phyloP scores from a whole-genome alignment of 2,113 vertebrate genomes.

The Chauna torquata region DNA sequence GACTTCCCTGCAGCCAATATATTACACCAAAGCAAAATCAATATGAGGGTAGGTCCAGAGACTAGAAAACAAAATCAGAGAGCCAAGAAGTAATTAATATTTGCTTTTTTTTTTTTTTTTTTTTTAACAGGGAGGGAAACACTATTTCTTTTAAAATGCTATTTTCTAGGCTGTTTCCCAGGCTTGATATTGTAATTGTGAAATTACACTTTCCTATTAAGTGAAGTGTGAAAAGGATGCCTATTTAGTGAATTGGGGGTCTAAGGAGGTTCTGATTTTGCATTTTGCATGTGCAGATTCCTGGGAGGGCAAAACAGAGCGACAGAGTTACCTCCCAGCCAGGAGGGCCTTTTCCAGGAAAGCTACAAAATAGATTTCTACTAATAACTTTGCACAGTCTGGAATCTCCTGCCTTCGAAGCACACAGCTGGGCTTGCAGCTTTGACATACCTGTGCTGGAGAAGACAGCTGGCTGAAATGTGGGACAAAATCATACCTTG shows the following conservation, averaged over 20 bases:
- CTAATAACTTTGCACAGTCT: background rate
- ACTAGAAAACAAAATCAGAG: background rate
- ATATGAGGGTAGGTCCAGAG: background rate
- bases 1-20: background rate
- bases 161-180: background rate
- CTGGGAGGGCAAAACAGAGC: background rate
- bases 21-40: background rate
- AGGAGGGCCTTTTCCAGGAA: background rate
- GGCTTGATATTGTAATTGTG: background rate
- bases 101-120: background rate
- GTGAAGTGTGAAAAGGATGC: background rate
- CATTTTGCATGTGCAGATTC: background rate
- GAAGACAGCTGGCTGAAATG: background rate
- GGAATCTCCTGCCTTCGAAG: background rate
- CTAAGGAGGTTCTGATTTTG: background rate
- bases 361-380: background rate
- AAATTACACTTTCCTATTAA: background rate
- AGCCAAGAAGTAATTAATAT: background rate
- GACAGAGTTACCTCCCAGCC: background rate
- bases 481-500: background rate
- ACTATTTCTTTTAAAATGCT: background rate
- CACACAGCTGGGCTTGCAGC: background rate
- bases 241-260: background rate
- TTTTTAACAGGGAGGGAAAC: background rate
- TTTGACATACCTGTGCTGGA: background rate